A percentile compares a stretch with the other conserved stretches of the same genome.
phyloP scores from a whole-genome alignment of 1,140 invertebrate species.

The Bicyclus anynana region DNA sequence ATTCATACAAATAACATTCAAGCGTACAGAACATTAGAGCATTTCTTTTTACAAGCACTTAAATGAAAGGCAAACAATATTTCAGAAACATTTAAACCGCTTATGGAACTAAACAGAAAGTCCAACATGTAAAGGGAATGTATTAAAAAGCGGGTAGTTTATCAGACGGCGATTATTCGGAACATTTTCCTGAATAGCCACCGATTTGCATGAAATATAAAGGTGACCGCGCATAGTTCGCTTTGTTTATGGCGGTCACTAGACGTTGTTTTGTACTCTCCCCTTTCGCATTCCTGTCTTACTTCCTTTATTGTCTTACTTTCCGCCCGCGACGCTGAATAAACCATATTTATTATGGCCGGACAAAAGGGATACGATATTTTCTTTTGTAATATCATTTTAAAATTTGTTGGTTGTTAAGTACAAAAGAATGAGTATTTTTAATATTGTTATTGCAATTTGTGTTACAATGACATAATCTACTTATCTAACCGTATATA shows the following conservation, averaged over 20 bases:
- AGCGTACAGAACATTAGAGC: neutral
- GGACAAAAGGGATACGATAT: slow-evolving; percentile 47
- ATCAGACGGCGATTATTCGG: slow-evolving; percentile 49
- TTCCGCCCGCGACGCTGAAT: slow-evolving; percentile 61
- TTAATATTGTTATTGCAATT: no score
- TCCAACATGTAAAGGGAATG: slow-evolving; percentile 26
- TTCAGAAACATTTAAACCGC: neutral
- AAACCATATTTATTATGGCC: slow-evolving; percentile 57
- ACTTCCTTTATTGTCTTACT: slow-evolving; percentile 72
- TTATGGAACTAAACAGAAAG: slow-evolving; percentile 8
- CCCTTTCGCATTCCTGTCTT: slow-evolving; percentile 66
- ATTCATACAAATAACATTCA: neutral
- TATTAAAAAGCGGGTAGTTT: slow-evolving; percentile 33
- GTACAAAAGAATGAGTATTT: neutral
- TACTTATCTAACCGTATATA: no score
- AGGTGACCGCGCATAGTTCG: slow-evolving; percentile 71
- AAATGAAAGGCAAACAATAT: neutral
- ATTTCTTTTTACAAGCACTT: neutral
- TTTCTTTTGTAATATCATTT: slow-evolving; percentile 4
- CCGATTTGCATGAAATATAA: slow-evolving; percentile 76
- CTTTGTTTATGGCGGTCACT: slow-evolving; percentile 72
- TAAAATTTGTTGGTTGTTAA: no score
- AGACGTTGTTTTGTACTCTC: slow-evolving; percentile 42
- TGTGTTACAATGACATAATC: no score
- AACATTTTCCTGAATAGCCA: slow-evolving; percentile 45